These are phyloP conservation scores for Epinephelus fuscoguttatus DNA, from an alignment of 2,113 vertebrate species.

Conservation along the genomic window DNA sequence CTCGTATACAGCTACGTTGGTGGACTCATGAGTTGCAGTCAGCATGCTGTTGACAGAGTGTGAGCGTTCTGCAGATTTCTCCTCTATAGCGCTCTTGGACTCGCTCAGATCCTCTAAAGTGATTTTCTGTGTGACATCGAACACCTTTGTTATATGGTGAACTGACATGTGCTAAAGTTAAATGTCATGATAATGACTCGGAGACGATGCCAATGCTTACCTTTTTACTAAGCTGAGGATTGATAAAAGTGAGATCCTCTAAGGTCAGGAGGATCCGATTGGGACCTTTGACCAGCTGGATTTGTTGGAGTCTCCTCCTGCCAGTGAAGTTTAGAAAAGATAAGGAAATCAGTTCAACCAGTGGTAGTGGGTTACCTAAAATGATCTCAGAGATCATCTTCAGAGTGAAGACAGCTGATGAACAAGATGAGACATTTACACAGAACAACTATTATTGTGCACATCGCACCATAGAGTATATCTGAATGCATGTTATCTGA, in stretches of 20 bases:
- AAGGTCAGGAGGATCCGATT: constrained; percentile 90
- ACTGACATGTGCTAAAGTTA: neutral
- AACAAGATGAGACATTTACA: neutral
- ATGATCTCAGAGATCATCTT: neutral
- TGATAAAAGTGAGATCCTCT: constrained; percentile 92
- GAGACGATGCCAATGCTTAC: constrained; percentile 66
- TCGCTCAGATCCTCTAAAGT: constrained; percentile 87
- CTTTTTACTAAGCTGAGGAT: constrained; percentile 90
- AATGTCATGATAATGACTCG: neutral
- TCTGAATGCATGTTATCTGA: neutral
- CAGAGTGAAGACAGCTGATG: neutral
- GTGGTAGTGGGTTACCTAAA: constrained; percentile 1
- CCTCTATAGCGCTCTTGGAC: constrained; percentile 82
- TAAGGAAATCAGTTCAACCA: constrained; percentile 6
- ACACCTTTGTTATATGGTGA: neutral
- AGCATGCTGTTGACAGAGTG: constrained; percentile 86
- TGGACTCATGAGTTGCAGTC: constrained; percentile 83
- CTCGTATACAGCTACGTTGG: constrained; percentile 90
- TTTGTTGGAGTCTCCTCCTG: constrained; percentile 89
- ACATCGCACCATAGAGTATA: neutral
- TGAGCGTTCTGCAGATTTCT: constrained; percentile 75
- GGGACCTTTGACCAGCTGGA: constrained; percentile 90
- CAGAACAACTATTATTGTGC: neutral
- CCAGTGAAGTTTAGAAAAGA: constrained; percentile 46
- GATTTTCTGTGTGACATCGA: constrained; percentile 82